phyloP scores from a whole-genome alignment of 2,888 invertebrate genomes.

The Petrolisthes cinctipes region DNA sequence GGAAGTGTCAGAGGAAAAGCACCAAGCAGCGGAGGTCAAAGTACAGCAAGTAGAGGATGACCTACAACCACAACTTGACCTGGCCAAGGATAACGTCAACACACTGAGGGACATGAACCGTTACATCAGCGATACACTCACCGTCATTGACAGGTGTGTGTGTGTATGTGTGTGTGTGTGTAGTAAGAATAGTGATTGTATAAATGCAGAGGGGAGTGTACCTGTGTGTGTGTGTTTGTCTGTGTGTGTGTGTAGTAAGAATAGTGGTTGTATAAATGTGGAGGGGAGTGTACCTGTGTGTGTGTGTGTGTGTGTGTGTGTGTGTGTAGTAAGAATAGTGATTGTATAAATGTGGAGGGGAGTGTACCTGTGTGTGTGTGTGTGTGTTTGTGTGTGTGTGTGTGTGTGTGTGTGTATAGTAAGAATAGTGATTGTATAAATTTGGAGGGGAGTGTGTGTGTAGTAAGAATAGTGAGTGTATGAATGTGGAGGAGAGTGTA shows the following conservation, averaged over 20 bases:
- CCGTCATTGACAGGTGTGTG: slow-evolving; percentile 41
- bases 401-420: too few relatives aligned
- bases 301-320: too few relatives aligned
- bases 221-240: too few relatives aligned
- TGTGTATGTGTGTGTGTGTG: slow-evolving; percentile 16
- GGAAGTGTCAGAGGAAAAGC: slow-evolving; percentile 71
- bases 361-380: too few relatives aligned
- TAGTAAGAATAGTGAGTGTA: background rate
- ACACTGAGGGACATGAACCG: slow-evolving; percentile 53
- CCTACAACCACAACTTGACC: slow-evolving; percentile 71
- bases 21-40: slow-evolving; percentile 71
- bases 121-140: slow-evolving; percentile 39
- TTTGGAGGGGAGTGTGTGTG: background rate
- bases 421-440: background rate
- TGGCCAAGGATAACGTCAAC: slow-evolving; percentile 36
- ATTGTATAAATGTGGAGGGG: background rate
- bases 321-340: too few relatives aligned
- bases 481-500: background rate
- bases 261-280: too few relatives aligned
- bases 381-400: too few relatives aligned
- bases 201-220: too few relatives aligned
- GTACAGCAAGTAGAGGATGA: slow-evolving; percentile 71
- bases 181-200: background rate
- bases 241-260: too few relatives aligned
- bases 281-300: too few relatives aligned